phyloP scores from a whole-genome alignment of 2,797 vertebrate genomes.

The Macrochelys suwanniensis region DNA sequence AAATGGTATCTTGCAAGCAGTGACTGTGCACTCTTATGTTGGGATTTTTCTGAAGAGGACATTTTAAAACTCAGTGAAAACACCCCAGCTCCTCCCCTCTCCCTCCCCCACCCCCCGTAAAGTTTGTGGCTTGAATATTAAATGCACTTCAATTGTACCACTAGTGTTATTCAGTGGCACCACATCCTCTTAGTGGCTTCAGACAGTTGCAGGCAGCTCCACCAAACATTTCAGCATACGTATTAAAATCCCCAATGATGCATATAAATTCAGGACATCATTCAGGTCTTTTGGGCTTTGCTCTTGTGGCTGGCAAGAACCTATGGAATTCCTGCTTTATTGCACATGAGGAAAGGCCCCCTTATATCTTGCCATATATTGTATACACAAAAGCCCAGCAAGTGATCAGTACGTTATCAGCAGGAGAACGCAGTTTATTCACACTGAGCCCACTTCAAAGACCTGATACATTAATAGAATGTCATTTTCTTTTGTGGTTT shows the following conservation, averaged over 20 bases:
- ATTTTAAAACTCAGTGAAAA: neutral
- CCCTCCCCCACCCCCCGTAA: accelerated
- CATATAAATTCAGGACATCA: neutral
- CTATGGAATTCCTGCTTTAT: accelerated
- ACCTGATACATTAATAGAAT: accelerated
- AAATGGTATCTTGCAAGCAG: neutral
- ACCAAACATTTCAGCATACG: neutral
- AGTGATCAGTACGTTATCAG: neutral
- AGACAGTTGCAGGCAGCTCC: neutral
- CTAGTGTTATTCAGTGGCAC: accelerated
- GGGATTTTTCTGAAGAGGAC: neutral
- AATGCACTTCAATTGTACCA: accelerated
- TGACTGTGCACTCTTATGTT: neutral
- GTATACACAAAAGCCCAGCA: neutral
- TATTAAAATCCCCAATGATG: neutral
- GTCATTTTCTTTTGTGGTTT: neutral
- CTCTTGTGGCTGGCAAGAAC: neutral
- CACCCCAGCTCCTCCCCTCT: neutral
- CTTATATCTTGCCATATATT: neutral
- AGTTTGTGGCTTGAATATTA: accelerated
- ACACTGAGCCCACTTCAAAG: neutral
- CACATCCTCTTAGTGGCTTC: neutral
- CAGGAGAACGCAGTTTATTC: accelerated
- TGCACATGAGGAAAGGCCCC: accelerated
- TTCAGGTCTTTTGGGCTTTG: accelerated